Conservation (phyloP, 2,888 invertebrate species). For the Digitonthophagus gazella region DNA sequence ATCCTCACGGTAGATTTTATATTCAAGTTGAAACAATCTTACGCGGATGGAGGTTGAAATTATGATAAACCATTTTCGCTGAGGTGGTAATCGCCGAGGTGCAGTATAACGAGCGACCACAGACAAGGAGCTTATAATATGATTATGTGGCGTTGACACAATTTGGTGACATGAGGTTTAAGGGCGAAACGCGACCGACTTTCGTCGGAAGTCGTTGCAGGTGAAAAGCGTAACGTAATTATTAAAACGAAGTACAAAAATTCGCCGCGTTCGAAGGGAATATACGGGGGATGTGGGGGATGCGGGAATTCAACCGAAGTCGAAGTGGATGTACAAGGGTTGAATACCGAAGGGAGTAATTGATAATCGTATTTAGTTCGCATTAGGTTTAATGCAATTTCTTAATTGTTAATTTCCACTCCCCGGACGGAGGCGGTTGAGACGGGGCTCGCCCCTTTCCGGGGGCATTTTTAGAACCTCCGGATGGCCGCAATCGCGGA, state of each 20-base stretch:
- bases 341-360: conserved; percentile 33
- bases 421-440: conserved; percentile 37
- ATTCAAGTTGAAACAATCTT: not conserved
- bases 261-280: not conserved
- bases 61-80: not conserved
- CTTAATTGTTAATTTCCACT: conserved; percentile 45
- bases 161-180: not conserved
- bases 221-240: not conserved
- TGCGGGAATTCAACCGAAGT: no score
- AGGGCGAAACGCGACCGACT: not conserved
- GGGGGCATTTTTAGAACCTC: conserved; percentile 31
- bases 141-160: not conserved
- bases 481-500: not conserved
- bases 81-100: not conserved
- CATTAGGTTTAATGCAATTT: conserved; percentile 46
- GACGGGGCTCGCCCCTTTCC: no score
- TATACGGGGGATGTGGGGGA: no score
- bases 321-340: conserved; percentile 29
- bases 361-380: conserved; percentile 44
- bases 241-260: not conserved
- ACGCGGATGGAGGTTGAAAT: not conserved
- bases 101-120: not conserved
- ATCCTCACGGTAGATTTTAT: no score
- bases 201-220: not conserved
- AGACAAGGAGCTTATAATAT: not conserved